phyloP scores from a whole-genome alignment of 2,888 invertebrate species.

The Lasiommata megera region DNA sequence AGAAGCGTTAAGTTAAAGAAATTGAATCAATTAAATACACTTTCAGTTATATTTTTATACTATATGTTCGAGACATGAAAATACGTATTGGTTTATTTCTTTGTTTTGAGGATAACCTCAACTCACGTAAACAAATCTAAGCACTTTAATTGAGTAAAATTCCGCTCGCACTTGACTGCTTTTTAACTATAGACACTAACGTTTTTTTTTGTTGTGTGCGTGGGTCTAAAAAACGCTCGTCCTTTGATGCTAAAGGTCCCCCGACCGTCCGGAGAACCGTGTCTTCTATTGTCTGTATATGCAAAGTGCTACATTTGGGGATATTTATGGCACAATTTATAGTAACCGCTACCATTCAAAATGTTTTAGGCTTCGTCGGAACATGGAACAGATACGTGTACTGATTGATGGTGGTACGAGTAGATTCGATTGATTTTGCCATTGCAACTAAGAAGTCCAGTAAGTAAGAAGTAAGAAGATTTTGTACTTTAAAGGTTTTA shows the following conservation, averaged over 20 bases:
- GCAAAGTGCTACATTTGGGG: constrained; percentile 3
- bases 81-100: too few relatives aligned
- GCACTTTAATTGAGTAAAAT: not conserved
- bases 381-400: not conserved
- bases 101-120: too few relatives aligned
- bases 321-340: constrained; percentile 14
- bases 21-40: too few relatives aligned
- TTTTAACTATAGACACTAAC: constrained; percentile 8
- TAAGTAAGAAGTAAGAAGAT: too few relatives aligned
- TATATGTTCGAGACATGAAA: too few relatives aligned
- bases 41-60: too few relatives aligned
- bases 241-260: constrained; percentile 8
- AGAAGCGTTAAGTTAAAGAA: too few relatives aligned
- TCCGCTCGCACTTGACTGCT: not conserved
- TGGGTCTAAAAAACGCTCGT: constrained; percentile 7
- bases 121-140: not conserved
- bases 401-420: not conserved
- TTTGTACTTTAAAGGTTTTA: too few relatives aligned
- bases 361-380: not conserved
- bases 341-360: constrained; percentile 5
- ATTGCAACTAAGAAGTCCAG: too few relatives aligned
- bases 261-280: not conserved
- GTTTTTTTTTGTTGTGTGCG: constrained; percentile 19
- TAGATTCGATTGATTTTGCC: too few relatives aligned
- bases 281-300: constrained; percentile 8